Base-by-base conservation (phyloP, 2,888 invertebrate genomes). In the Nudaria mundana region DNA sequence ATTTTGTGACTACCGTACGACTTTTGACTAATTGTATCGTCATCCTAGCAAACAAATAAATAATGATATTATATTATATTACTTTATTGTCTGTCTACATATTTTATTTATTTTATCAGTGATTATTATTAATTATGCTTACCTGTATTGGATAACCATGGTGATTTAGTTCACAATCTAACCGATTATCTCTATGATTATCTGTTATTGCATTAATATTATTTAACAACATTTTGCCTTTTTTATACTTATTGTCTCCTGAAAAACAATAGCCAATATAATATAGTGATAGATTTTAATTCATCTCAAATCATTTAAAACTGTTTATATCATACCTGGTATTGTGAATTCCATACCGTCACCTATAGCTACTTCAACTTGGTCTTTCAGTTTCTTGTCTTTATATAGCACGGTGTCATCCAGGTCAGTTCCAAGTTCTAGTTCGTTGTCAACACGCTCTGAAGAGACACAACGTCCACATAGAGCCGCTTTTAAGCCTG, bases 341-440 rank as follows among this genome's bases (percentile, higher is more conserved):
- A 97, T 96, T 35, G 96, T 96, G 72, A 97, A 96, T 82, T 97
- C 97, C 95, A 97, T 96, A 56, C 96, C 96, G 76, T 96, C 96
- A 31, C 96, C 96, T 69, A 97, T 96, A 48, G 96, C 96, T 53
- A 97, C 96, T 89, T 97, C 97, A 56, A 96, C 91, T 82, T 95
- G 94, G 72, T 95, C 95, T 89, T 95, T 94, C 67, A 94, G 93
- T 82, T 96, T 97, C 82, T 95, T 95, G 71, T 96, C 95, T 76
- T 94, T 93, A 81, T 94, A 95, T 66, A 95, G 91, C 59, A 96
- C 93, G 38, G 95, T 95, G 81, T 97, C 97, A 49, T 94, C 95
- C 66, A 96, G 90, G 66, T 92, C 92, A 30, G 90, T 90, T 45
- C 91, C 91, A 58, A 92, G 84, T 64, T 92, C 92, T 62, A 91